Evolutionary conservation across 2,797 vertebrate species (phyloP).

Genomic region (Sebastes taczanowskii): DNA sequence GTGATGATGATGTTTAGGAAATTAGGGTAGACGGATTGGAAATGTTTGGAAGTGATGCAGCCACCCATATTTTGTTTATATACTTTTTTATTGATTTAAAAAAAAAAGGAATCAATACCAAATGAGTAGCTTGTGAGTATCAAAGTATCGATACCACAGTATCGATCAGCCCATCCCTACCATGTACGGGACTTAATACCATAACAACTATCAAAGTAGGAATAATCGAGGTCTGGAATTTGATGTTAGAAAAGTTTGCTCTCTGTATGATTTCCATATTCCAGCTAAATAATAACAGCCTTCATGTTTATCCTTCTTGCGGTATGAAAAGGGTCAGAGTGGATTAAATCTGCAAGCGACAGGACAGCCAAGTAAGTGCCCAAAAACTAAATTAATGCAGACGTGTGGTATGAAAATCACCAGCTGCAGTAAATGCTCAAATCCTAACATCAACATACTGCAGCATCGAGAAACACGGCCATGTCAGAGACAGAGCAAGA

Average conservation of each 20-base stretch:
- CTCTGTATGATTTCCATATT: slow-evolving; percentile 31
- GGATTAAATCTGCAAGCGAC: slow-evolving; percentile 34
- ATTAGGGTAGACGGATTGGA: too few relatives aligned
- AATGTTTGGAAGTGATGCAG: too few relatives aligned
- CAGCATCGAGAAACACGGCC: not conserved
- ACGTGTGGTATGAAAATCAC: slow-evolving; percentile 17
- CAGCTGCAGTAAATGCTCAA: not conserved
- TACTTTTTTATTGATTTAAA: too few relatives aligned
- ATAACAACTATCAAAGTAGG: not conserved
- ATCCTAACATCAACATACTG: slow-evolving; percentile 1
- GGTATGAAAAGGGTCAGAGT: slow-evolving; percentile 28
- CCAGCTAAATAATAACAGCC: slow-evolving; percentile 48
- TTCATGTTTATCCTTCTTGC: slow-evolving; percentile 37
- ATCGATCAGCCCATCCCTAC: too few relatives aligned
- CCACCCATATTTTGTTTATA: too few relatives aligned
- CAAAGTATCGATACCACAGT: too few relatives aligned
- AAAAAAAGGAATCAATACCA: too few relatives aligned
- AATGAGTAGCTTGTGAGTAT: too few relatives aligned
- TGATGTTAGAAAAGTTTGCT: slow-evolving; percentile 2
- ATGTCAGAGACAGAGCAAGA: not conserved
- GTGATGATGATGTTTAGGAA: too few relatives aligned
- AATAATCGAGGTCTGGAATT: not conserved
- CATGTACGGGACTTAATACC: too few relatives aligned
- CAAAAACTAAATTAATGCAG: slow-evolving; percentile 41
- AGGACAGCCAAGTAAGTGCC: slow-evolving; percentile 7